Evolutionary conservation across 2,888 invertebrate species (phyloP).

Genomic region (Ptychoptera albimana): DNA sequence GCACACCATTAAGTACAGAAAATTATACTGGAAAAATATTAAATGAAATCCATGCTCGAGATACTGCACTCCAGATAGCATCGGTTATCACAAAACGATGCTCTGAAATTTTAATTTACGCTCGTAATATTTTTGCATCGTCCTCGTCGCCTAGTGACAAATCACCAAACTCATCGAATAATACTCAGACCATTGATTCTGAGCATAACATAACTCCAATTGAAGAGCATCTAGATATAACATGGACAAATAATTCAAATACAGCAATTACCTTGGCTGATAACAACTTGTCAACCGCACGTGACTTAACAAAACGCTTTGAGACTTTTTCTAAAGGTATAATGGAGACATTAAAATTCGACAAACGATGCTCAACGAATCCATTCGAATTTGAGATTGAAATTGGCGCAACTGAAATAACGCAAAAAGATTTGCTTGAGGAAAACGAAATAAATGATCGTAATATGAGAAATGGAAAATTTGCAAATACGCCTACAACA

Average conservation of each 20-base stretch:
- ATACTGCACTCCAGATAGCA: constrained; percentile 49
- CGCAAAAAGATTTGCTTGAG: constrained; percentile 24
- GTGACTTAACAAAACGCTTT: constrained; percentile 30
- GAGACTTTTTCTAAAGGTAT: constrained; percentile 32
- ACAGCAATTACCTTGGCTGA: constrained; percentile 14
- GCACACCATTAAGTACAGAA: constrained; percentile 26
- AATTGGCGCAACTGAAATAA: constrained; percentile 30
- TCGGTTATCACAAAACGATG: constrained; percentile 61
- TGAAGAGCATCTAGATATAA: constrained; percentile 31
- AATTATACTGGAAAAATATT: constrained; percentile 14
- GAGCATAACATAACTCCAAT: constrained; percentile 32
- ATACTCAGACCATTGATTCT: constrained; percentile 31
- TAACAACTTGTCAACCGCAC: constrained; percentile 24
- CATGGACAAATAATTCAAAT: constrained; percentile 27
- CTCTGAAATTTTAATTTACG: constrained; percentile 58
- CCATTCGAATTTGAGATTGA: constrained; percentile 30
- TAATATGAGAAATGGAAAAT: constrained; percentile 24
- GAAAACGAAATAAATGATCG: constrained; percentile 23
- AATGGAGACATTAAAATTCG: constrained; percentile 30
- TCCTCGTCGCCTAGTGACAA: constrained; percentile 39
- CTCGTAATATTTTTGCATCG: constrained; percentile 47
- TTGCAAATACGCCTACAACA: no score
- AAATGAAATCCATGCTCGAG: constrained; percentile 25
- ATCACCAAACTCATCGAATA: constrained; percentile 31
- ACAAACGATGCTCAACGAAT: constrained; percentile 27